Conservation (phyloP, 2,888 invertebrate genomes). For the Gryllus longicercus region DNA sequence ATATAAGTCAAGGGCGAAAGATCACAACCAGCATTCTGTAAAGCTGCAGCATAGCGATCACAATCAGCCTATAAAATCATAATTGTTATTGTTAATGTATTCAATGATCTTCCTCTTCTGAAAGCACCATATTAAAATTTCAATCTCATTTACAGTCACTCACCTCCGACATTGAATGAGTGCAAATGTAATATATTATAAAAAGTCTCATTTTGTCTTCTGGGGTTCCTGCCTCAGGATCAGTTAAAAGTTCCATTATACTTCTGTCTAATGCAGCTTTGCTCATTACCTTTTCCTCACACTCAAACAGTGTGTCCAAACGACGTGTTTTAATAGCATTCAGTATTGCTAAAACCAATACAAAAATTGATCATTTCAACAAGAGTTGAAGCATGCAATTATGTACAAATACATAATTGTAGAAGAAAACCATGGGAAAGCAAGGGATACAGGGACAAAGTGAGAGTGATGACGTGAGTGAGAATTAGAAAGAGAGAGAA, state of each 20-base stretch:
- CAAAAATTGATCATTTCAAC: slow-evolving; percentile 18
- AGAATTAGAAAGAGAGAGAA: no score
- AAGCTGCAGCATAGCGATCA: slow-evolving; percentile 75
- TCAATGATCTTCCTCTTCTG: slow-evolving; percentile 50
- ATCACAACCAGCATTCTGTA: slow-evolving; percentile 80
- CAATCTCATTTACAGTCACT: slow-evolving; percentile 85
- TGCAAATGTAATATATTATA: slow-evolving; percentile 87
- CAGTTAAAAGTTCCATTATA: slow-evolving; percentile 81
- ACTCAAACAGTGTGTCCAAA: slow-evolving; percentile 93
- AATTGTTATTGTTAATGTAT: slow-evolving; percentile 19
- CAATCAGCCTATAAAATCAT: slow-evolving; percentile 60
- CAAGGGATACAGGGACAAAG: no score
- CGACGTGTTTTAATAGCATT: slow-evolving; percentile 84
- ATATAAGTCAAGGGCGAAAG: slow-evolving; percentile 81
- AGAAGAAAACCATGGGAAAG: no score
- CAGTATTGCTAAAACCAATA: slow-evolving; percentile 59
- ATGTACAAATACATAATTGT: no score
- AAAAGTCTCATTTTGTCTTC: slow-evolving; percentile 93
- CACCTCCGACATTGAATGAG: slow-evolving; percentile 69
- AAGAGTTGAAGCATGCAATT: slow-evolving; percentile 11
- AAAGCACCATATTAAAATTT: slow-evolving; percentile 75
- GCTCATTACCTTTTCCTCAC: slow-evolving; percentile 97
- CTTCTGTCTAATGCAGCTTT: slow-evolving; percentile 77
- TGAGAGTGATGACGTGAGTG: no score
- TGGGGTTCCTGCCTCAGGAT: slow-evolving; percentile 79